A percentile compares a stretch with the other conserved stretches of the same genome.
Conservation (phyloP, 2,113 vertebrate species). For the Glaucidium brasilianum region DNA sequence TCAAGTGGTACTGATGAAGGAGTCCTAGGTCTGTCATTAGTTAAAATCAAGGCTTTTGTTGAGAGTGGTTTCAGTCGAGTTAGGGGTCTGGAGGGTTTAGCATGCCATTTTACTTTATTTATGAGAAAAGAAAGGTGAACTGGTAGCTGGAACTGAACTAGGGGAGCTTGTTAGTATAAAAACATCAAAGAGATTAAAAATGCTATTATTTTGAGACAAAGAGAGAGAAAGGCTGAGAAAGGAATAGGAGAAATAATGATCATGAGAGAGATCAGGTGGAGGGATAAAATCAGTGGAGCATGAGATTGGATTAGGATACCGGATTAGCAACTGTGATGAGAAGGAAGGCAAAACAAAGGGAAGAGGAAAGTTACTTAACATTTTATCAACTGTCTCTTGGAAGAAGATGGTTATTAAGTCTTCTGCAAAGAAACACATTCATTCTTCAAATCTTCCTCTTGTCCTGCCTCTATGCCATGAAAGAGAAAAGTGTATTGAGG, state of each 20-base stretch:
- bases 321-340: background rate
- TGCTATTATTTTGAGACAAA: background rate
- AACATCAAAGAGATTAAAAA: background rate
- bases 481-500: fast-evolving
- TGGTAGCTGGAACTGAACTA: background rate
- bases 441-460: background rate
- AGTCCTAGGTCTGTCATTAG: background rate
- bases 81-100: background rate
- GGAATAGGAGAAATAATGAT: background rate
- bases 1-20: background rate
- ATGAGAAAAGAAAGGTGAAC: background rate
- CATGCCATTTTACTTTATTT: background rate
- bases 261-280: background rate
- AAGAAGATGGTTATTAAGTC: background rate
- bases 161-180: background rate
- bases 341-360: background rate
- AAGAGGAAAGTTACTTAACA: background rate
- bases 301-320: background rate
- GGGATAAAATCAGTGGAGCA: background rate
- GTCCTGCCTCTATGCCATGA: background rate
- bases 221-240: background rate
- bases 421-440: background rate
- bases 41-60: background rate
- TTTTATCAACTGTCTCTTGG: background rate
- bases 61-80: background rate